A percentile compares a stretch with the other conserved stretches of the same genome.
Evolutionary conservation across 1,140 invertebrate species (phyloP).

Genomic region (Oryctes rhinoceros): DNA sequence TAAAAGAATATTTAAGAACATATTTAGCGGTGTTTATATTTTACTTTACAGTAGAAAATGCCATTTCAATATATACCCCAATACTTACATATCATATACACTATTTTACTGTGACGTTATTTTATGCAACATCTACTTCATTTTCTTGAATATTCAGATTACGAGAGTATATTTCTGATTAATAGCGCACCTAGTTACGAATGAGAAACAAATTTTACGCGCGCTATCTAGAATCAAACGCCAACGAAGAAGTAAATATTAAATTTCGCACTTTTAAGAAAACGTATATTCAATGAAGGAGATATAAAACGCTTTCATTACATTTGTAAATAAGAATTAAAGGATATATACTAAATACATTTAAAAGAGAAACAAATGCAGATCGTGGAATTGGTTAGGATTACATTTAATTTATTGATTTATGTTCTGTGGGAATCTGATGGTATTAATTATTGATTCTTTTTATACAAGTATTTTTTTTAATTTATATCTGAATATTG

Average conservation of each 20-base stretch:
- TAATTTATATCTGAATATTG: neutral
- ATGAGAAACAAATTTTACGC: slow-evolving; percentile 26
- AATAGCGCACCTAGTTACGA: slow-evolving; percentile 13
- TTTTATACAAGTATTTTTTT: slow-evolving; percentile 21
- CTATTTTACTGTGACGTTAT: slow-evolving; percentile 1
- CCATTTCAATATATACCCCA: neutral
- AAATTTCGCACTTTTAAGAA: slow-evolving; percentile 29
- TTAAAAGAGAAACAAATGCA: neutral
- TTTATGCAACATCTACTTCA: neutral
- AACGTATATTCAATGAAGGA: slow-evolving; percentile 13
- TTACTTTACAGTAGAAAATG: no score
- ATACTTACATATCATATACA: neutral
- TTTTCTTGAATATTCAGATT: neutral
- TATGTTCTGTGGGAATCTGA: neutral
- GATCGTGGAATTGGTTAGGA: slow-evolving; percentile 31
- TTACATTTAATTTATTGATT: slow-evolving; percentile 21
- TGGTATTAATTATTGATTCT: slow-evolving; percentile 23
- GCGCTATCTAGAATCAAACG: neutral
- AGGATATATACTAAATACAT: slow-evolving; percentile 4
- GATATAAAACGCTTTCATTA: slow-evolving; percentile 14
- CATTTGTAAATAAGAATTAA: slow-evolving; percentile 31
- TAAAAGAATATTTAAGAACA: no score
- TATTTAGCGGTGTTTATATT: no score
- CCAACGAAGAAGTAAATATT: slow-evolving; percentile 32
- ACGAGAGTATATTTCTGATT: neutral